Evolutionary conservation across 2,113 vertebrate species (phyloP).

Genomic region (Rhineura floridana): DNA sequence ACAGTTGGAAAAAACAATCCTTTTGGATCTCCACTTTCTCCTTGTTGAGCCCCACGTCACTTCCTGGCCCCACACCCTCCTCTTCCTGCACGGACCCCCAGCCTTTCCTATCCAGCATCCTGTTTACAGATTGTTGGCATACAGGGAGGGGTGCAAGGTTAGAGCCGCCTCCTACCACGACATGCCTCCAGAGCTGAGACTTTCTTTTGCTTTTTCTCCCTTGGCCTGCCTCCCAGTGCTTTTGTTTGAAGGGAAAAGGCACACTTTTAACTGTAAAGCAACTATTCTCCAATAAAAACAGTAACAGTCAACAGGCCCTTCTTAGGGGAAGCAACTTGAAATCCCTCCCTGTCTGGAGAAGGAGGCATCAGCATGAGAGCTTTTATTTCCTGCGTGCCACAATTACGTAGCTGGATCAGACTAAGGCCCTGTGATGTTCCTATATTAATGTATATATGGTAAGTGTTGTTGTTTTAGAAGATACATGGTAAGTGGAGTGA

Average conservation of each 20-base stretch:
- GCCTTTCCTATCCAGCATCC: slow-evolving; percentile 50
- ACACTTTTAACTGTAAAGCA: no score
- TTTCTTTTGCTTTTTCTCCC: background rate
- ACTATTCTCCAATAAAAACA: background rate
- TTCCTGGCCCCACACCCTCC: slow-evolving; percentile 52
- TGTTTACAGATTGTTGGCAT: slow-evolving; percentile 67
- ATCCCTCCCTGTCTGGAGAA: background rate
- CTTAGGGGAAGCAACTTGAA: background rate
- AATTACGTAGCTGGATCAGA: background rate
- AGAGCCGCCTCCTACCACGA: background rate
- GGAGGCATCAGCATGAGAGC: background rate
- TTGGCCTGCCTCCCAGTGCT: no score
- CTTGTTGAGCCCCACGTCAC: slow-evolving; percentile 24
- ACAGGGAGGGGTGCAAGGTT: background rate
- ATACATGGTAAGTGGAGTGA: no score
- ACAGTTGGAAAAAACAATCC: background rate
- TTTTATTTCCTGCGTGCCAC: background rate
- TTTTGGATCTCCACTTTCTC: background rate
- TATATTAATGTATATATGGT: no score
- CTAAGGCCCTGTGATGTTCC: no score
- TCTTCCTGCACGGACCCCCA: slow-evolving; percentile 43
- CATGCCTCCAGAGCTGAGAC: background rate
- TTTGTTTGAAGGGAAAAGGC: background rate
- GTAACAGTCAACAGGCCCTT: background rate
- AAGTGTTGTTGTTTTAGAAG: no score